Base-by-base conservation (phyloP, 2,113 vertebrate species). In the Prunella fulvescens region DNA sequence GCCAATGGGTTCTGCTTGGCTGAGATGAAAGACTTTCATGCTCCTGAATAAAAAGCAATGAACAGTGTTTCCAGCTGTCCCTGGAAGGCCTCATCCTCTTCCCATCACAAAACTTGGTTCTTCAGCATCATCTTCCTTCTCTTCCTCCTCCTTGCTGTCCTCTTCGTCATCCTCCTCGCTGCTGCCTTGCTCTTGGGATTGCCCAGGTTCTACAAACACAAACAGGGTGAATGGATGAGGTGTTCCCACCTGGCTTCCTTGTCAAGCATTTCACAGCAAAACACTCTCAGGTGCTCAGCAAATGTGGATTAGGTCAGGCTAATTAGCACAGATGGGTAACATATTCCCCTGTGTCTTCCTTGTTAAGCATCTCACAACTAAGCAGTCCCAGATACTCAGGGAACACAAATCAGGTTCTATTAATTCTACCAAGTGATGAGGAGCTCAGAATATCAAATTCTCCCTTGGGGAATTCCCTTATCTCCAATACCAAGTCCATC, bases 111-210 rank as follows among this genome's bases (percentile, higher is more conserved):
- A 97, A 72, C 97, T 98, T 53, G 97, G 96, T 50, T 96, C 87
- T 89, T 97, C 97, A 13, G 92, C 95, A 20, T 98, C 98, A 10
- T 98, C 97, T 65, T 97, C 97, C 72, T 98, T 96, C 29, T 97
- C 98, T 47, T 96, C 96, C 26, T 98, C 98, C 17, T 97, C 97
- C 71, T 95, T 96, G 60, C 96, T 94, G 7, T 97, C 97, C 12
- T 98, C 98, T 26, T 97, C 98, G 1, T 98, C 98, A 9, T 97
- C 97, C 81, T 97, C 97, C 81, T 97, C 97, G 1, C 97, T 97
- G 92, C 96, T 95, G 28, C 4, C 96, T 91, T 4, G 97, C 76
- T 98, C 97, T 89, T 95, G 96, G 77, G 96, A 88, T 16, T 92
- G 96, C 61, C 80, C 84, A 42, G 95, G 72, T 73, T 96, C 97